Evolutionary conservation across 2,888 invertebrate species (phyloP), one percentile per base, ranked within the genome.

Genomic region (Aphrophora alni): DNA sequence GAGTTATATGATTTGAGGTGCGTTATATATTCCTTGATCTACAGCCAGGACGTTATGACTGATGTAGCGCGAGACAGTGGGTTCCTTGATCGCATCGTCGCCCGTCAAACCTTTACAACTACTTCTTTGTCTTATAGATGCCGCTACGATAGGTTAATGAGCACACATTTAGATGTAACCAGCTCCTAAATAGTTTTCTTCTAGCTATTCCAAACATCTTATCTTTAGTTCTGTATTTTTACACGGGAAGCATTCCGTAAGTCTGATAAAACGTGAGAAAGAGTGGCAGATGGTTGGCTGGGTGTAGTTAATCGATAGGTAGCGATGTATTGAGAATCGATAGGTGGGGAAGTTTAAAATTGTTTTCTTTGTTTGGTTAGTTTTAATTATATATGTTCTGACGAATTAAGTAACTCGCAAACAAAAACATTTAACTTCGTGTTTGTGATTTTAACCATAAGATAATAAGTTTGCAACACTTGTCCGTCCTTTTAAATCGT

Each of bases 61-160:
- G 76, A 76, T 76, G 76, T 76, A 28, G 76, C 76, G 76, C 27
- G 68, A 76, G 75, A 51, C 75, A 51, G 51, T 73, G n/a, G 73
- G 28, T 21, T 10, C 73, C 73, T 73, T 21, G 73, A 73, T 33
- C 33, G 21, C 59, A 38, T 68, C 76, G 76, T 28, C 59, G 75
- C 75, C 33, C 17, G 38, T 75, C 75, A 75, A 75, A 59, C 59
- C 44, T 17, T 1, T 10, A 44, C 44, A 44, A 44, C 12, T 14
- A 14, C 44, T 7, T 44, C 44, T 44, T 44, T 44, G 44, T 44
- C 44, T 44, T 14, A 44, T 7, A 44, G 44, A 44, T 44, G 44
- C 44, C 44, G 44, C 44, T 44, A 2, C 44, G 44, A 44, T 44
- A 44, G 44, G 44, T 44, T 44, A 44, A 44, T 44, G 44, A 44